Percentiles rank a stretch among this genome's conserved stretches.
phyloP scores from a whole-genome alignment of 2,888 invertebrate genomes.

The Aphidius colemani region DNA sequence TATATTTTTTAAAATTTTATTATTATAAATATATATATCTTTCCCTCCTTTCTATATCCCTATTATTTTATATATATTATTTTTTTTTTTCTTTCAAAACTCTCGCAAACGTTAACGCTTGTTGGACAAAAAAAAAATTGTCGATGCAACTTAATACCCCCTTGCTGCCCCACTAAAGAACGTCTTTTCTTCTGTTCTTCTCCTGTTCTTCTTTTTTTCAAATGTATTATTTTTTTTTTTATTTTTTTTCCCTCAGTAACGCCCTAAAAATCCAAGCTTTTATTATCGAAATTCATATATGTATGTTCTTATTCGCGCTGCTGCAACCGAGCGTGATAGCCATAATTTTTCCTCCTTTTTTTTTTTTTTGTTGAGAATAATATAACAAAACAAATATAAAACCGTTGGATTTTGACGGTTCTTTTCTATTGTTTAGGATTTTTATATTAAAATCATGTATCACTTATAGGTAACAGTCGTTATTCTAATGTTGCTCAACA shows the following conservation, averaged over 20 bases:
- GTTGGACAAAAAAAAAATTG: conserved; percentile 34
- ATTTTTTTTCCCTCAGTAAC: not conserved
- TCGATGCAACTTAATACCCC: conserved; percentile 36
- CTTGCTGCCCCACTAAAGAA: conserved; percentile 11
- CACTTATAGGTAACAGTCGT: not conserved
- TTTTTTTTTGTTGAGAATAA: too few relatives aligned
- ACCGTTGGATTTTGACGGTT: too few relatives aligned
- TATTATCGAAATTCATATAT: not conserved
- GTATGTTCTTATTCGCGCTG: too few relatives aligned
- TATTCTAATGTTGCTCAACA: not conserved
- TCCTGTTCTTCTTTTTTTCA: conserved; percentile 9
- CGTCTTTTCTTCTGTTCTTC: not conserved
- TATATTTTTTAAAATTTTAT: too few relatives aligned
- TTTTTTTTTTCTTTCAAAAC: not conserved
- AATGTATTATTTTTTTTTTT: not conserved
- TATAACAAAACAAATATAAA: too few relatives aligned
- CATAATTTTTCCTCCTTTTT: too few relatives aligned
- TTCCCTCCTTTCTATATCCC: too few relatives aligned
- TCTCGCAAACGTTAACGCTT: conserved; percentile 51
- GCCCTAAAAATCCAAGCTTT: conserved; percentile 10
- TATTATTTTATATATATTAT: too few relatives aligned
- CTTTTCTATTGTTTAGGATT: too few relatives aligned
- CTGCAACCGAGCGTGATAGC: too few relatives aligned
- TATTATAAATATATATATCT: too few relatives aligned
- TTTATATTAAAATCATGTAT: too few relatives aligned